Evolutionary conservation across 1,140 invertebrate species (phyloP).

Genomic region (Brachionus plicatilis): DNA sequence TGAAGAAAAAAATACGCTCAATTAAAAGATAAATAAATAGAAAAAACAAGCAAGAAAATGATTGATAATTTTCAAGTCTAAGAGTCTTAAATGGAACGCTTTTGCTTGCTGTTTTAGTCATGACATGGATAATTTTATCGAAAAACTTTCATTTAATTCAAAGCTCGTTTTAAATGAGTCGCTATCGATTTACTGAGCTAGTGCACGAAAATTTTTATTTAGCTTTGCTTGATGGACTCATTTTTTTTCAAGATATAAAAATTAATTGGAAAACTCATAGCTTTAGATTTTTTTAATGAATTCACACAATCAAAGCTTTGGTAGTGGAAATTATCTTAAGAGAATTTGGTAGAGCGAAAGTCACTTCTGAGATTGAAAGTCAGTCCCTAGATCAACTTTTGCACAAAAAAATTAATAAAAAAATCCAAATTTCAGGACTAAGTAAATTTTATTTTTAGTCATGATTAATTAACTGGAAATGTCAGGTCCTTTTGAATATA

Average conservation of each 20-base stretch:
- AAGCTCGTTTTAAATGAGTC: not conserved
- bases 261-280: not conserved
- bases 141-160: not conserved
- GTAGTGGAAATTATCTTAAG: not conserved
- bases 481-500: too few relatives aligned
- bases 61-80: not conserved
- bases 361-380: not conserved
- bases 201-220: not conserved
- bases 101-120: not conserved
- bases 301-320: not conserved
- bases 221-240: not conserved
- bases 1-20: slow-evolving; percentile 29
- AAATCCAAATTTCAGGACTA: too few relatives aligned
- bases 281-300: not conserved
- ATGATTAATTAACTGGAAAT: too few relatives aligned
- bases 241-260: not conserved
- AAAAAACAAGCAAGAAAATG: not conserved
- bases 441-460: too few relatives aligned
- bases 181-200: not conserved
- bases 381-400: not conserved
- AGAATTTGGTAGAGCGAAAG: not conserved
- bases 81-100: not conserved
- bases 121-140: not conserved
- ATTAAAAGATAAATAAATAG: slow-evolving; percentile 35
- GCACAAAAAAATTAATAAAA: not conserved